phyloP scores from a whole-genome alignment of 1,140 invertebrate species.

The Acarapis woodi region DNA sequence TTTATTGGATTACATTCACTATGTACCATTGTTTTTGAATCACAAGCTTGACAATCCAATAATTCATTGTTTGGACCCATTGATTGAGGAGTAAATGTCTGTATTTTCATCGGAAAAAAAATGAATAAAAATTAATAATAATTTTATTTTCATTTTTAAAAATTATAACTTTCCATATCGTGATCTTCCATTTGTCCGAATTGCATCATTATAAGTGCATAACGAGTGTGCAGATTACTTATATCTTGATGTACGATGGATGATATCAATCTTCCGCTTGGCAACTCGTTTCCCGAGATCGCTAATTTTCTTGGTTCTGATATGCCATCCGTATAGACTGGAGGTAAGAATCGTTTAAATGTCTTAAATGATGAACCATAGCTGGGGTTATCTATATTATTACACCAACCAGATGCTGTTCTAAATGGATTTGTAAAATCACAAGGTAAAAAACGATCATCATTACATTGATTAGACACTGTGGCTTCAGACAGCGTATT shows the following conservation, averaged over 20 bases:
- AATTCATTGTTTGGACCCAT: slow-evolving; percentile 21
- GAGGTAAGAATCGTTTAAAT: slow-evolving; percentile 50
- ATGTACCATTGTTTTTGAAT: slow-evolving; percentile 48
- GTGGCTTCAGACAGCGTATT: no score
- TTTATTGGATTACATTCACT: slow-evolving; percentile 30
- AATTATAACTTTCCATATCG: no score
- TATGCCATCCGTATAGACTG: slow-evolving; percentile 56
- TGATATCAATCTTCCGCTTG: slow-evolving; percentile 49
- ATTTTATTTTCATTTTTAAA: no score
- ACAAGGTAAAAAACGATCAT: slow-evolving; percentile 28
- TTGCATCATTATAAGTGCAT: slow-evolving; percentile 57
- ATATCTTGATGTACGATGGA: slow-evolving; percentile 64
- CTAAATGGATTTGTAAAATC: slow-evolving; percentile 49
- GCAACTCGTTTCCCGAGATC: slow-evolving; percentile 19
- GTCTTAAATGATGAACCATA: slow-evolving; percentile 45
- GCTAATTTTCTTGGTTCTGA: not conserved
- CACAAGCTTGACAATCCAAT: slow-evolving; percentile 35
- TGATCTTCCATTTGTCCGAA: slow-evolving; percentile 11
- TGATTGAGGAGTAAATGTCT: slow-evolving; percentile 24
- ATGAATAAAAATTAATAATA: slow-evolving; percentile 25
- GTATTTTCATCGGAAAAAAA: slow-evolving; percentile 28
- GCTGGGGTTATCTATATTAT: slow-evolving; percentile 55
- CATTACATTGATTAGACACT: slow-evolving; percentile 11
- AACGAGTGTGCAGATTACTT: slow-evolving; percentile 50
- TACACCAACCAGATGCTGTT: slow-evolving; percentile 56